Evolutionary conservation across 2,888 invertebrate species (phyloP).

Genomic region (Cybosia mesomella): DNA sequence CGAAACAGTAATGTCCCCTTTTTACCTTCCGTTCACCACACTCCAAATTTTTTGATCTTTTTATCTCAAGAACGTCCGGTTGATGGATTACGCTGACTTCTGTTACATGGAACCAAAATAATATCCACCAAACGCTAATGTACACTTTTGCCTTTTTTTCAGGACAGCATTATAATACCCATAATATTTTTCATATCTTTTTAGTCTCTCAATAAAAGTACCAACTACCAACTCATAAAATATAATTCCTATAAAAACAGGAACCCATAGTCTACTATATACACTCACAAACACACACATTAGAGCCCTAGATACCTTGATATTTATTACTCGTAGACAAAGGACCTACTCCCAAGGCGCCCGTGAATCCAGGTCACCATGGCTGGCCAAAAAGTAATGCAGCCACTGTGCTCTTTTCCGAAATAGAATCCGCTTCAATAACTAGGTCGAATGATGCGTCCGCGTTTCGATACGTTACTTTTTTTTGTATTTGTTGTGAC

Average conservation of each 20-base stretch:
- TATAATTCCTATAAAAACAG: neutral
- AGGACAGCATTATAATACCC: too few species aligned
- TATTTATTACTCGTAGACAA: constrained; percentile 47
- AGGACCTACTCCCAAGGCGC: constrained; percentile 43
- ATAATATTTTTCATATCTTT: too few species aligned
- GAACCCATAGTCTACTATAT: neutral
- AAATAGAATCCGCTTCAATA: constrained; percentile 78
- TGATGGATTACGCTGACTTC: too few species aligned
- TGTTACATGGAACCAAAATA: too few species aligned
- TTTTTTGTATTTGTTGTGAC: constrained; percentile 52
- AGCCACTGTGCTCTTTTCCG: constrained; percentile 76
- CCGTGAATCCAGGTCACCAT: constrained; percentile 71
- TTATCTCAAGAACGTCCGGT: too few species aligned
- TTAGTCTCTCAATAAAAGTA: too few species aligned
- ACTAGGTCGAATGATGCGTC: constrained; percentile 78
- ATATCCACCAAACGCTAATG: too few species aligned
- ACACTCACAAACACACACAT: constrained; percentile 12
- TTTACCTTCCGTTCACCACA: too few species aligned
- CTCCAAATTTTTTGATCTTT: too few species aligned
- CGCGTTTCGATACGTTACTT: constrained; percentile 57
- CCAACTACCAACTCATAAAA: neutral
- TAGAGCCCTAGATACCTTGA: constrained; percentile 24
- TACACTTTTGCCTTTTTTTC: too few species aligned
- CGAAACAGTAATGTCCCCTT: too few species aligned
- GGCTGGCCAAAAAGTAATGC: constrained; percentile 80